Percentiles rank a stretch among this genome's conserved stretches.
phyloP scores from a whole-genome alignment of 2,113 vertebrate species.

The Phainopepla nitens region DNA sequence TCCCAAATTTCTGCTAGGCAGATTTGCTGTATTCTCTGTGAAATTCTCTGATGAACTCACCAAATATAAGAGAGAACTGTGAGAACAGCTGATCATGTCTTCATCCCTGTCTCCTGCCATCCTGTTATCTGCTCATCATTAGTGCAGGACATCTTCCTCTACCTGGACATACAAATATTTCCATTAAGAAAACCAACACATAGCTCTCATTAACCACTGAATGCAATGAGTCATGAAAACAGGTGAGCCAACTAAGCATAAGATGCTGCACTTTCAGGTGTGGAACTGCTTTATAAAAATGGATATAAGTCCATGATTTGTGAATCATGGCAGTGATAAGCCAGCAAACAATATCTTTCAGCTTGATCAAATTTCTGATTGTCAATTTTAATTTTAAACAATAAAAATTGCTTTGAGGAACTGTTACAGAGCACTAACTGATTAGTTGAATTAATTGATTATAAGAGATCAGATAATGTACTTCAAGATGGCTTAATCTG shows the following conservation, averaged over 20 bases:
- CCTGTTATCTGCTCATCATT: not conserved
- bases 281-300: not conserved
- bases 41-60: not conserved
- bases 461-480: not conserved
- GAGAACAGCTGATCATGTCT: not conserved
- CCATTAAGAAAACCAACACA: not conserved
- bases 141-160: not conserved
- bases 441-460: not conserved
- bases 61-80: not conserved
- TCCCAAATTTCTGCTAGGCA: not conserved
- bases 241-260: not conserved
- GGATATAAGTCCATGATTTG: not conserved
- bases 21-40: not conserved
- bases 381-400: not conserved
- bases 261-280: not conserved
- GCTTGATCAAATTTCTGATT: not conserved
- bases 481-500: not conserved
- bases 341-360: not conserved
- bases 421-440: not conserved
- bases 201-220: not conserved
- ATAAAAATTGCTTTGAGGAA: not conserved
- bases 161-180: not conserved
- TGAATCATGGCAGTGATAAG: not conserved
- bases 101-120: not conserved
- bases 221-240: fast-evolving